phyloP scores from a whole-genome alignment of 2,797 vertebrate species.

The Pangasius larnaudii region DNA sequence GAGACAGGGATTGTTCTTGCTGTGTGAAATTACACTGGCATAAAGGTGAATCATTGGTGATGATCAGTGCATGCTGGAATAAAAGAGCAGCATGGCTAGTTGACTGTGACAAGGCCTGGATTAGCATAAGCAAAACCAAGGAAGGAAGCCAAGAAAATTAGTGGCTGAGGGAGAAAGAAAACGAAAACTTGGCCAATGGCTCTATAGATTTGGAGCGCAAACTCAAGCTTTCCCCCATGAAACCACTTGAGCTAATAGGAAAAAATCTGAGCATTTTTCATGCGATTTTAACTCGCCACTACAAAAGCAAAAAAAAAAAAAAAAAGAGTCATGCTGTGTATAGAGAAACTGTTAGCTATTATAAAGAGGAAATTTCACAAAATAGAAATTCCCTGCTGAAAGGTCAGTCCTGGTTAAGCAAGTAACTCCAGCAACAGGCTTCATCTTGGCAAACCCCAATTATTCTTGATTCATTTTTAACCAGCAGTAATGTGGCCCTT shows the following conservation, averaged over 20 bases:
- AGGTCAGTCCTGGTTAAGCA: neutral
- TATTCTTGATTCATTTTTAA: neutral
- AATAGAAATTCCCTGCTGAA: neutral
- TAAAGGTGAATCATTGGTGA: slow-evolving; percentile 36
- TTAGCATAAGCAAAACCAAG: neutral
- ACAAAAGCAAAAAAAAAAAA: neutral
- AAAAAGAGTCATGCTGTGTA: neutral
- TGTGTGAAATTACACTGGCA: neutral
- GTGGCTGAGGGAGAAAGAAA: neutral
- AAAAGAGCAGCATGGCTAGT: neutral
- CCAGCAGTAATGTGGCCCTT: neutral
- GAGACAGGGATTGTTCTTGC: slow-evolving; percentile 19
- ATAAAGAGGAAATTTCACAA: neutral
- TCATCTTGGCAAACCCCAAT: neutral
- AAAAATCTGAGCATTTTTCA: neutral
- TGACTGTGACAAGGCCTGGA: neutral
- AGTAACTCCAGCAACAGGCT: neutral
- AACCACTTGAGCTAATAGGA: neutral
- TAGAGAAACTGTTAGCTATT: neutral
- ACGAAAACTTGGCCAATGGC: neutral
- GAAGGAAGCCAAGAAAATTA: neutral
- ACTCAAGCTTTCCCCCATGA: too few relatives aligned
- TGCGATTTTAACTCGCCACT: neutral
- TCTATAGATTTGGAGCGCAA: neutral
- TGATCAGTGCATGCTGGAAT: slow-evolving; percentile 12